Evolutionary conservation across 2,113 vertebrate species (phyloP), one percentile per base, ranked within the genome.

Genomic region (Apaloderma vittatum): DNA sequence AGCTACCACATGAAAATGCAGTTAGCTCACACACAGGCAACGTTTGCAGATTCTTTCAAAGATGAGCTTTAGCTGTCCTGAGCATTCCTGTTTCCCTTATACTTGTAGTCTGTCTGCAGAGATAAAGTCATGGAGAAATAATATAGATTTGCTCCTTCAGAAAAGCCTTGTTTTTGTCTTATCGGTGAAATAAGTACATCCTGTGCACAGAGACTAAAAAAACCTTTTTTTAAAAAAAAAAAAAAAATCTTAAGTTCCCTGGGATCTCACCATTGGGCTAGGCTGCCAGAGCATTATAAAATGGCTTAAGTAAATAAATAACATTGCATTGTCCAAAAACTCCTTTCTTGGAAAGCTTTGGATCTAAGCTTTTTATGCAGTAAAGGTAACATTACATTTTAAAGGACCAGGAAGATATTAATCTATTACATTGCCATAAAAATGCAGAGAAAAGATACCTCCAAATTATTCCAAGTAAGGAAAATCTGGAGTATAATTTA

Each of bases 261-360:
- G 6, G 49, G 61, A 82, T 43, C 22, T 92, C 16, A 43, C 40
- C 20, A 62, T 76, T 63, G 54, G 52, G 24, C 32, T 58, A 57
- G 54, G 21, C 52, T 61, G 76, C 84, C 73, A 72, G 51, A 45
- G 40, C 72, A 87, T 96, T 96, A 92, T 94, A 94, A 97, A 97
- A 92, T 58, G 26, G 58, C 70, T 95, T 76, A 94, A 95, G 95
- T 92, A 95, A 95, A 96, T 61, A 94, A 86, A 90, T 52, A 93
- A 73, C 51, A 82, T 32, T 82, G 20, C 36, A 90, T 93, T 72
- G 66, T 93, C 59, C 40, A 85, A 89, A 94, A 76, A 5, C 59
- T 93, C 68, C 79, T 67, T 87, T 77, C 76, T 92, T 95, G 90
- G 86, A 91, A 91, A 92, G 67, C 62, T 86, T 91, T 76, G 46